A percentile compares a stretch with the other conserved stretches of the same genome.
Conservation (phyloP, 2,113 vertebrate species). For the Neolamprologus modestus region DNA sequence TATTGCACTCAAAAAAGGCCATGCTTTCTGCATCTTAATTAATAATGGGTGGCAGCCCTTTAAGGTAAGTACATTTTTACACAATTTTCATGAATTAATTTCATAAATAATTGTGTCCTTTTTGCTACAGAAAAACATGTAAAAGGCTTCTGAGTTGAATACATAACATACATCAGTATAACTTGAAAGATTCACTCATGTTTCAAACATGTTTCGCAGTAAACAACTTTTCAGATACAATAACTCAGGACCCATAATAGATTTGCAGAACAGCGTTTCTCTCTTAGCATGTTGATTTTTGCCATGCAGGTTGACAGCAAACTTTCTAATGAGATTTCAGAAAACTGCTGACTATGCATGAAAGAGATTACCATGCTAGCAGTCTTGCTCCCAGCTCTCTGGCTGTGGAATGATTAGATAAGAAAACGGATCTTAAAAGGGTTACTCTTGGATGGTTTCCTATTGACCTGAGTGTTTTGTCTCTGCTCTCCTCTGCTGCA, state of each 20-base stretch:
- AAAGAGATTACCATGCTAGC: constrained; percentile 34
- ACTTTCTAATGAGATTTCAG: constrained; percentile 50
- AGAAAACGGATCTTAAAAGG: constrained; percentile 13
- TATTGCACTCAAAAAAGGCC: neutral
- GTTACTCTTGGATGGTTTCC: constrained; percentile 5
- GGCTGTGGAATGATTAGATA: constrained; percentile 52
- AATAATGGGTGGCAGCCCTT: neutral
- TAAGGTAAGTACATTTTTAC: neutral
- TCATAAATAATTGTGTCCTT: neutral
- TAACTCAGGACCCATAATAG: neutral
- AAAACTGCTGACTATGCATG: constrained; percentile 45
- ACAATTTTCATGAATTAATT: neutral
- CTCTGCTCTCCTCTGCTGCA: constrained; percentile 29
- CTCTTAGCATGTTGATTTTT: constrained; percentile 7
- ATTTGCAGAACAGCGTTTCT: neutral
- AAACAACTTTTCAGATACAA: neutral
- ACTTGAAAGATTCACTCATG: neutral
- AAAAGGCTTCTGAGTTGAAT: neutral
- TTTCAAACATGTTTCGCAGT: rapidly evolving
- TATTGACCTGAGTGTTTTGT: constrained; percentile 34
- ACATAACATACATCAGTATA: neutral
- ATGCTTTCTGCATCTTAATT: neutral
- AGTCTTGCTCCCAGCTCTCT: constrained; percentile 2
- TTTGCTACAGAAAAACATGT: neutral
- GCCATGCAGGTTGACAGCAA: constrained; percentile 1